A percentile compares a stretch with the other conserved stretches of the same genome.
These are phyloP conservation scores for Anolis apletophallus DNA, from an alignment of 2,797 vertebrate species.

Conservation along the genomic window DNA sequence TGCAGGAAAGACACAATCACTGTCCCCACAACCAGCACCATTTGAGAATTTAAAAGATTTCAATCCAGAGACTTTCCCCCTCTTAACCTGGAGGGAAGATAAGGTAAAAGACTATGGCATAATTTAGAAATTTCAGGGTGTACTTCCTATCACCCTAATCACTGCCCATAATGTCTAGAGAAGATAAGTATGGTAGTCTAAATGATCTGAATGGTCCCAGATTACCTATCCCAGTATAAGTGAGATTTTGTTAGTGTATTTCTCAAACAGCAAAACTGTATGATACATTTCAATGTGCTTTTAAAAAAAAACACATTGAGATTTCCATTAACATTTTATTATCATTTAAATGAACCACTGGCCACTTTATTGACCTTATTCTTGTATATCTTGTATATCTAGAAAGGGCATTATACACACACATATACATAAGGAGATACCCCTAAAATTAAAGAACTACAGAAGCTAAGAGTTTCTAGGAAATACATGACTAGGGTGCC, in stretches of 20 bases:
- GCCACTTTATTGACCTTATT: too few relatives aligned
- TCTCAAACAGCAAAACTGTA: accelerated
- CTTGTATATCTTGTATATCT: too few relatives aligned
- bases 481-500: too few relatives aligned
- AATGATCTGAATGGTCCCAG: neutral
- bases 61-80: accelerated
- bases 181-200: neutral
- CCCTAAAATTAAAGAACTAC: neutral
- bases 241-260: accelerated
- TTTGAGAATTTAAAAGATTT: neutral
- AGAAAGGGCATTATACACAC: too few relatives aligned
- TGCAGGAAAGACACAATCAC: too few relatives aligned
- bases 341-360: neutral
- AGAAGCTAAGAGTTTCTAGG: too few relatives aligned
- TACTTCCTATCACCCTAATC: neutral
- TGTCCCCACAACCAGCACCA: too few relatives aligned
- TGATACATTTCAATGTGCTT: neutral
- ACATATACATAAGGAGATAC: too few relatives aligned
- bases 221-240: neutral
- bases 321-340: neutral
- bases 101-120: neutral
- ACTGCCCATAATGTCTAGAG: neutral
- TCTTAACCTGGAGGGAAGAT: accelerated
- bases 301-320: neutral
- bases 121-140: neutral